Percentiles rank a stretch among this genome's conserved stretches.
These are phyloP conservation scores for Tamias sibiricus DNA, from an alignment of 2,113 vertebrate genomes.

Conservation along the genomic window DNA sequence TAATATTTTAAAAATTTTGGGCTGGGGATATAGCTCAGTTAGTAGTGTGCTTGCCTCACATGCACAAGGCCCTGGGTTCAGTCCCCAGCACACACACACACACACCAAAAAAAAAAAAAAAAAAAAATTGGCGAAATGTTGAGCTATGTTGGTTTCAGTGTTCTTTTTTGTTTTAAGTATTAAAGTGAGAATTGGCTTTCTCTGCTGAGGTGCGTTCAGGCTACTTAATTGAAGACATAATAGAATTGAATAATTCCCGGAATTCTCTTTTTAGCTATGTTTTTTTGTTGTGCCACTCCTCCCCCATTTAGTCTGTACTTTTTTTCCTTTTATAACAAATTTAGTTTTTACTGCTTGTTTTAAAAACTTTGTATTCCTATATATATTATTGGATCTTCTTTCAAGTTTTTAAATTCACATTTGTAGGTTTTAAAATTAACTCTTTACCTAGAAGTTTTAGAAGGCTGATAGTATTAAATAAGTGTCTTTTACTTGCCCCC, in stretches of 20 bases:
- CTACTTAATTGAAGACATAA: conserved; percentile 29
- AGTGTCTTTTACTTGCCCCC: conserved; percentile 1
- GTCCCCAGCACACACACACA: too few species aligned
- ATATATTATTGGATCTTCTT: conserved; percentile 22
- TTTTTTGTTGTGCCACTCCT: conserved; percentile 10
- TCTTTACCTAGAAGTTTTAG: conserved; percentile 43
- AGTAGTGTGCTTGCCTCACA: too few species aligned
- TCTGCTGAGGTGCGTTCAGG: background rate
- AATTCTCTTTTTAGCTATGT: conserved; percentile 17
- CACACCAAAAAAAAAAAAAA: too few species aligned
- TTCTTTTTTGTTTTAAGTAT: conserved; percentile 59
- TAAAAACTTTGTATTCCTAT: background rate
- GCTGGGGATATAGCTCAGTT: too few species aligned
- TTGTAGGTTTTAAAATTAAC: conserved; percentile 28
- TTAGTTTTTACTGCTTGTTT: conserved; percentile 28
- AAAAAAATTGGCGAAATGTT: background rate
- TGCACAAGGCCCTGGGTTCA: too few species aligned
- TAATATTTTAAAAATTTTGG: background rate
- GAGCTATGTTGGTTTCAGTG: conserved; percentile 62
- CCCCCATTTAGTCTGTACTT: background rate
- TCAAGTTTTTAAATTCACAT: conserved; percentile 39
- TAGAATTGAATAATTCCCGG: conserved; percentile 32
- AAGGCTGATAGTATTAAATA: conserved; percentile 50
- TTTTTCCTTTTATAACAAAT: conserved; percentile 49
- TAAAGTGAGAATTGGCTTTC: conserved; percentile 42